Base-by-base conservation (phyloP, 2,888 invertebrate species). In the Leptopilina myrica region DNA sequence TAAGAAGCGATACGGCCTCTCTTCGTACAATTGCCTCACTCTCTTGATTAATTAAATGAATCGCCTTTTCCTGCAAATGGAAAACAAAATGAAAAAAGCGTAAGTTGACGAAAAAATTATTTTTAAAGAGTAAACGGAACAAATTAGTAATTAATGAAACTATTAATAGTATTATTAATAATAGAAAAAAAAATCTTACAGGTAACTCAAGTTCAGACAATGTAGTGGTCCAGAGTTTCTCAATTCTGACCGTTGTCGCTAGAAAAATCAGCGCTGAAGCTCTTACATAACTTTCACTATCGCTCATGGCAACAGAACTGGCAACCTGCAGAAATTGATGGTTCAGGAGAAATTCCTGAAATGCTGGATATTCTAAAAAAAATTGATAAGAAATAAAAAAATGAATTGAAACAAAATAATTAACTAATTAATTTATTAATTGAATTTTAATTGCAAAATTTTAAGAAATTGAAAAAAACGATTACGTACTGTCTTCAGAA, bases 11-110 rank as follows among this genome's bases (percentile, higher is more conserved):
- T 66, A 95, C 95, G 0, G 96, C 95, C 90, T 96, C 96, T 80
- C 94, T 94, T 65, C 97, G 93, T 0, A 97, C 96, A 76, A 96
- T 94, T 2, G 95, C 97, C 91, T 97, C 97, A 78, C 94, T 95
- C 87, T 96, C 96, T 75, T 94, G 93, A 40, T 93, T 93, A 2
- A 96, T 90, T 53, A 95, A 93, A 46, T 91, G 88, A 49, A 96
- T 92, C 76, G 95, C 92, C 84, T 92, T 92, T 14, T 84, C 82
- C 86, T 86, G 46, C 59, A 80, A 77, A 62, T 64, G 43, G 1
- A 43, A 1, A 43, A 43, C 1, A 43, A 43, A 43, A 43, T 43
- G 1, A 43, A 43, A 43, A 43, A 43, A 43, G 43, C 43, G 2
- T 43, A 78, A 81, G 43, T 78, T 78, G 6, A 49, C 7, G 11